phyloP scores from a whole-genome alignment of 1,140 invertebrate species.

The Zelostemma sp. region DNA sequence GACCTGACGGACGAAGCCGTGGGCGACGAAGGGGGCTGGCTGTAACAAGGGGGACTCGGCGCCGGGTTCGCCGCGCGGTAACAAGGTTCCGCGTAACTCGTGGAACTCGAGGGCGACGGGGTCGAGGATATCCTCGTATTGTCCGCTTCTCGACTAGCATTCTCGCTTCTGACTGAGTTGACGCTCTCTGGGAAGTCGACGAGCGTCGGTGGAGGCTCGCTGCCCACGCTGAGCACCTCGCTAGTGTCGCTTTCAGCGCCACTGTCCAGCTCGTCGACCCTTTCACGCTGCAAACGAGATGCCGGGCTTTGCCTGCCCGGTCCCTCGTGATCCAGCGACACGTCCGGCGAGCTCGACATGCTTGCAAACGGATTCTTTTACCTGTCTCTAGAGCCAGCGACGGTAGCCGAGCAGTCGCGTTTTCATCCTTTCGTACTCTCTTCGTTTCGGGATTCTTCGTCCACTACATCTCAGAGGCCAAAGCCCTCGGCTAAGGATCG shows the following conservation, averaged over 20 bases:
- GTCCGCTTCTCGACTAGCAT: constrained; percentile 56
- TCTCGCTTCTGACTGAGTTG: constrained; percentile 41
- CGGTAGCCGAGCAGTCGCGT: constrained; percentile 35
- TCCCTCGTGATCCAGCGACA: constrained; percentile 31
- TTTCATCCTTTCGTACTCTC: constrained; percentile 34
- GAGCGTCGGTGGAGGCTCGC: constrained; percentile 69
- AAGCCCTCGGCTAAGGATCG: background rate
- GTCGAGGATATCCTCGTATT: constrained; percentile 59
- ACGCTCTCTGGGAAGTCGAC: constrained; percentile 41
- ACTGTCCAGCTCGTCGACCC: constrained; percentile 39
- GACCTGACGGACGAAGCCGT: constrained; percentile 59
- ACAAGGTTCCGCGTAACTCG: constrained; percentile 52
- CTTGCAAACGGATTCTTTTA: constrained; percentile 20
- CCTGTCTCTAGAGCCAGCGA: constrained; percentile 27
- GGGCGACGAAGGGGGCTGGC: constrained; percentile 59
- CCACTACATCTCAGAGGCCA: too few species aligned
- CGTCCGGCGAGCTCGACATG: constrained; percentile 38
- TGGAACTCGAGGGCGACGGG: constrained; percentile 64
- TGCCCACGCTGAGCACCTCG: constrained; percentile 73
- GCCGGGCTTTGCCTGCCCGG: constrained; percentile 19
- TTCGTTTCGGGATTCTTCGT: background rate
- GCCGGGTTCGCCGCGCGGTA: constrained; percentile 40
- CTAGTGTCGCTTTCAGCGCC: constrained; percentile 68
- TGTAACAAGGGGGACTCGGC: constrained; percentile 56
- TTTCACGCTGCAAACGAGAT: constrained; percentile 9